phyloP scores from a whole-genome alignment of 2,797 vertebrate species.

The Poeciliopsis gracilis region DNA sequence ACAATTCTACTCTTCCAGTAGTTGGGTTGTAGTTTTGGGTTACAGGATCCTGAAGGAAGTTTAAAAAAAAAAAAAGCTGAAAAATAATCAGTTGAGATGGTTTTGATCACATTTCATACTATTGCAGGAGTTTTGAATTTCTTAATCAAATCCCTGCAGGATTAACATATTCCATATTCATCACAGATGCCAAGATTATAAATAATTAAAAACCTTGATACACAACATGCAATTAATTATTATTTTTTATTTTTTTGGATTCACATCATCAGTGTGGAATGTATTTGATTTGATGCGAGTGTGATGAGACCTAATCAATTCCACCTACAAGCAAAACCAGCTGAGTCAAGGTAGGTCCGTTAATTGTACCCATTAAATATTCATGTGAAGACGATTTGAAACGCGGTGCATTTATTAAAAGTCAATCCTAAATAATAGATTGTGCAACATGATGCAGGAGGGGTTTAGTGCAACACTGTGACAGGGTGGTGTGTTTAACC shows the following conservation, averaged over 20 bases:
- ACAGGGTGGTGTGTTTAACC: constrained; percentile 1
- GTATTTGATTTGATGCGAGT: constrained; percentile 11
- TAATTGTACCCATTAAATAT: constrained; percentile 56
- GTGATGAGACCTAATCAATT: constrained; percentile 18
- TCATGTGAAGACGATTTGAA: constrained; percentile 47
- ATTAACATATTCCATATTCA: constrained; percentile 5
- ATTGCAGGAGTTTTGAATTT: not conserved
- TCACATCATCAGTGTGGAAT: constrained; percentile 25
- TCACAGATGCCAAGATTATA: not conserved
- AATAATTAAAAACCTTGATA: constrained; percentile 25
- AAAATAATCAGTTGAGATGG: not conserved
- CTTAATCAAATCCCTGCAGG: constrained; percentile 18
- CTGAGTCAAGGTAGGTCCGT: not conserved
- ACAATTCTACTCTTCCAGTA: not conserved
- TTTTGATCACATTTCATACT: not conserved
- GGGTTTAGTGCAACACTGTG: not conserved
- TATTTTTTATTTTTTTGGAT: constrained; percentile 14
- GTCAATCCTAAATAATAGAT: constrained; percentile 62
- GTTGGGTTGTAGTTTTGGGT: not conserved
- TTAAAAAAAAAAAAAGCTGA: not conserved
- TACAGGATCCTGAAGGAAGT: not conserved
- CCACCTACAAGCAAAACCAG: constrained; percentile 33
- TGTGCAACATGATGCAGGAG: constrained; percentile 28
- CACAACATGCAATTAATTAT: constrained; percentile 29
- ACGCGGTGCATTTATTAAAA: constrained; percentile 57